These are phyloP conservation scores for Dryobota labecula DNA, from an alignment of 2,888 invertebrate species.

Conservation along the genomic window DNA sequence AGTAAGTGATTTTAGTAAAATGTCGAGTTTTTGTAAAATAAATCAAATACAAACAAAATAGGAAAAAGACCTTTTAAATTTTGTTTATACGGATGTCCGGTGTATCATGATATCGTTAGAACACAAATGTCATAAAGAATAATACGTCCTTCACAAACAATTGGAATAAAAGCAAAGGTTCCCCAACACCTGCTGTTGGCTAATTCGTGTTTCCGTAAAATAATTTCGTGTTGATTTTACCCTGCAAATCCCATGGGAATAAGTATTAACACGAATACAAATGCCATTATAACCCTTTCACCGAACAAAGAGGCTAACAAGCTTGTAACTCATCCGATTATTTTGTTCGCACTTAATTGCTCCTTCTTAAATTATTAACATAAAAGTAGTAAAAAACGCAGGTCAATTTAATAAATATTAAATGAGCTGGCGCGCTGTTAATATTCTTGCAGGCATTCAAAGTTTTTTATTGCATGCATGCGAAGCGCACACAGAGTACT, in stretches of 20 bases:
- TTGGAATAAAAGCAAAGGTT: conserved; percentile 55
- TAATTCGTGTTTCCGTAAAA: conserved; percentile 54
- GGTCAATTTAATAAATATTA: conserved; percentile 58
- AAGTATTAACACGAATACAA: conserved; percentile 44
- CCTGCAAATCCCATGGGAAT: conserved; percentile 38
- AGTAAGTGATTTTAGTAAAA: too few relatives aligned
- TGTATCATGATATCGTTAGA: not conserved
- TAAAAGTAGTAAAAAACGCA: conserved; percentile 40
- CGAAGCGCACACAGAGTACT: conserved; percentile 41
- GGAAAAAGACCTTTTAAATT: not conserved
- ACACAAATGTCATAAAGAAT: conserved; percentile 45
- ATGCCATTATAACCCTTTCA: conserved; percentile 33
- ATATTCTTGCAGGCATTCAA: conserved; percentile 49
- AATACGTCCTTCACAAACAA: conserved; percentile 64
- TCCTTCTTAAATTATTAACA: conserved; percentile 32
- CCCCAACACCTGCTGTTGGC: conserved; percentile 59
- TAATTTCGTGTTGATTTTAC: conserved; percentile 67
- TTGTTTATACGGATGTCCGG: not conserved
- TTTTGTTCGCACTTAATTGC: conserved; percentile 19
- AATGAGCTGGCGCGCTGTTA: conserved; percentile 45
- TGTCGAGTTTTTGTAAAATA: conserved; percentile 3
- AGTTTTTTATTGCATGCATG: conserved; percentile 58
- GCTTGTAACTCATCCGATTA: conserved; percentile 40
- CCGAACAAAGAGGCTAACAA: conserved; percentile 35
- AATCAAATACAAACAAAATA: not conserved